Conservation (phyloP, 37 sponge, comb jelly and placozoan species). For the Oopsacas minuta region DNA sequence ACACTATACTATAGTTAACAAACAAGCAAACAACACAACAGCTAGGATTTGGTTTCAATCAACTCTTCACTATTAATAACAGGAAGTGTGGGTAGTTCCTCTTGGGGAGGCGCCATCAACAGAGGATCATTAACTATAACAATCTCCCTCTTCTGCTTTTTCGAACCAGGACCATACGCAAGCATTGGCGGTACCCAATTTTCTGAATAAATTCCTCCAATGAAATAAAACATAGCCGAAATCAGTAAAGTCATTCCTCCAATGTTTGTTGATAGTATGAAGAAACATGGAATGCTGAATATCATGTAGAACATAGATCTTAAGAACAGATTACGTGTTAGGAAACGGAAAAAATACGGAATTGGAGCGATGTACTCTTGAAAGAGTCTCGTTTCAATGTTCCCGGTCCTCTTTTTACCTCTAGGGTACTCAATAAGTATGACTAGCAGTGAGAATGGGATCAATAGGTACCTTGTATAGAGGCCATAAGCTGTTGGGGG, state of each 20-base stretch:
- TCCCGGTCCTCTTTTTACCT: not conserved
- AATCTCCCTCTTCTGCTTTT: not conserved
- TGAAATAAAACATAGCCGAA: not conserved
- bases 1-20: too few relatives aligned
- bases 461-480: not conserved
- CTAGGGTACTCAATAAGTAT: not conserved
- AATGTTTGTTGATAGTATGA: not conserved
- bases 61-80: too few relatives aligned
- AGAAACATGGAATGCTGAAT: not conserved
- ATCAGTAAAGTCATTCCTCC: not conserved
- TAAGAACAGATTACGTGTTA: not conserved
- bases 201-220: not conserved
- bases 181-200: not conserved
- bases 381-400: not conserved
- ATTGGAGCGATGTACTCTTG: conserved; percentile 1
- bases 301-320: not conserved
- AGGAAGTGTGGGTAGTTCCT: not conserved
- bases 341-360: conserved; percentile 2
- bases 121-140: not conserved
- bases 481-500: not conserved
- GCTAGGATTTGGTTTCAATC: too few relatives aligned
- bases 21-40: too few relatives aligned
- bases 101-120: not conserved
- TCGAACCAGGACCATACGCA: not conserved
- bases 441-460: not conserved